Conservation (phyloP, 2,797 vertebrate genomes). For the Gadopsis marmoratus region DNA sequence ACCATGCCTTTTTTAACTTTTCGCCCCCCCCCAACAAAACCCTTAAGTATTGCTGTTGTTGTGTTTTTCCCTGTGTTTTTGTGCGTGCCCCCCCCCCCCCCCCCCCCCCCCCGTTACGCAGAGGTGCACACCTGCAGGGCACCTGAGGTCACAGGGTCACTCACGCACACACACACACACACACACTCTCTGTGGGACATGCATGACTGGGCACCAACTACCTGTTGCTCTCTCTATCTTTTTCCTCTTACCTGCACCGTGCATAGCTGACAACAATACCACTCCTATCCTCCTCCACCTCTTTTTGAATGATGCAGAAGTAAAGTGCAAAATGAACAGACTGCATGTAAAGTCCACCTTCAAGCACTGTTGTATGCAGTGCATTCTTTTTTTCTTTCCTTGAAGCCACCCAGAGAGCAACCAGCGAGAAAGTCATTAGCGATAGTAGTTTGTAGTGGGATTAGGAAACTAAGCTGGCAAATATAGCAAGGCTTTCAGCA, state of each 20-base stretch:
- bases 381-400: not conserved
- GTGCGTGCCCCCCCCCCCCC: too few relatives aligned
- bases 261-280: conserved; percentile 23
- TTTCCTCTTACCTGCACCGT: conserved; percentile 43
- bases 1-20: too few relatives aligned
- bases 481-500: conserved; percentile 70
- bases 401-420: conserved; percentile 50
- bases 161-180: conserved; percentile 27
- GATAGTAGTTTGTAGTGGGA: conserved; percentile 78
- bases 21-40: too few relatives aligned
- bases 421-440: conserved; percentile 80
- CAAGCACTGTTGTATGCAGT: not conserved
- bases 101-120: conserved; percentile 55
- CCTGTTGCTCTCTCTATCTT: conserved; percentile 61
- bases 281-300: not conserved
- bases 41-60: too few relatives aligned
- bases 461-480: conserved; percentile 78
- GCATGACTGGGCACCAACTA: conserved; percentile 80
- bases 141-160: conserved; percentile 73
- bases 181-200: conserved; percentile 41
- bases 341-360: not conserved
- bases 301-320: conserved; percentile 8
- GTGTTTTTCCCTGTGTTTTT: too few relatives aligned
- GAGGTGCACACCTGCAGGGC: conserved; percentile 79
- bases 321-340: not conserved